A percentile compares a stretch with the other conserved stretches of the same genome.
Evolutionary conservation across 2,888 invertebrate genomes (phyloP).

Genomic region (Eupsilia transversa): DNA sequence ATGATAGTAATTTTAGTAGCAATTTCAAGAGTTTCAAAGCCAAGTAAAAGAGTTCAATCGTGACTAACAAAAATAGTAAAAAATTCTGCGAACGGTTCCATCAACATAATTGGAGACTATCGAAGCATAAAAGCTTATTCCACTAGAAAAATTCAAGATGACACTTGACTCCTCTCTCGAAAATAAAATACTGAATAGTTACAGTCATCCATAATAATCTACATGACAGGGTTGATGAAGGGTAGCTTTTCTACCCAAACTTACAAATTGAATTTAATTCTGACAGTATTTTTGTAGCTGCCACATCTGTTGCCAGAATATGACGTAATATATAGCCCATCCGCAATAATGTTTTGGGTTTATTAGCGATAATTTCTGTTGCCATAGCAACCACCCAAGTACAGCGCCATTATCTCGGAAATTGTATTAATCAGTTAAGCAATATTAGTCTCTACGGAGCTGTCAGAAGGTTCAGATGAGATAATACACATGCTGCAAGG

Average conservation of each 20-base stretch:
- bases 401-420: slow-evolving; percentile 43
- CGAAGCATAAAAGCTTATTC: slow-evolving; percentile 16
- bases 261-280: slow-evolving; percentile 50
- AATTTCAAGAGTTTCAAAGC: neutral
- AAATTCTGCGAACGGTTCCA: neutral
- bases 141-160: slow-evolving; percentile 13
- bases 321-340: slow-evolving; percentile 70
- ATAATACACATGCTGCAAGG: slow-evolving; percentile 4
- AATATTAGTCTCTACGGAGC: slow-evolving; percentile 36
- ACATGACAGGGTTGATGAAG: slow-evolving; percentile 47
- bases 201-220: slow-evolving; percentile 37
- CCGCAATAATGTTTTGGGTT: slow-evolving; percentile 77
- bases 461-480: slow-evolving; percentile 35
- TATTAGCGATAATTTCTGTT: slow-evolving; percentile 78
- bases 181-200: slow-evolving; percentile 28
- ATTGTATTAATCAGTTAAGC: slow-evolving; percentile 39
- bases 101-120: slow-evolving; percentile 19
- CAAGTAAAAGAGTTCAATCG: neutral
- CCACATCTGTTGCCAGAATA: slow-evolving; percentile 69
- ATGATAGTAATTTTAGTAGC: neutral
- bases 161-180: slow-evolving; percentile 4
- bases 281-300: slow-evolving; percentile 63
- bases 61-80: neutral
- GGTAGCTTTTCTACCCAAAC: slow-evolving; percentile 41
- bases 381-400: slow-evolving; percentile 70